These are phyloP conservation scores for Bibio marci DNA, from an alignment of 2,888 invertebrate genomes.

Conservation along the genomic window DNA sequence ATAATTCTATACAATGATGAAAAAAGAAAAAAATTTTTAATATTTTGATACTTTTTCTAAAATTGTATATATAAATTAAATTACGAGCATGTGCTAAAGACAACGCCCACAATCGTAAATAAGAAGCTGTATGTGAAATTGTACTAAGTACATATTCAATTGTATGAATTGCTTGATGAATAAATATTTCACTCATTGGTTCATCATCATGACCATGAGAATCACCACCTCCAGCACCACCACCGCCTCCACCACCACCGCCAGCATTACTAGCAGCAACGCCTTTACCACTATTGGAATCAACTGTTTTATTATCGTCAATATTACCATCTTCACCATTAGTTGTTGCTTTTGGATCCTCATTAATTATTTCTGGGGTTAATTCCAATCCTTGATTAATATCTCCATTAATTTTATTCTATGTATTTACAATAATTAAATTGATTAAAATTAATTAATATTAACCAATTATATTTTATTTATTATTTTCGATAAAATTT, in stretches of 20 bases:
- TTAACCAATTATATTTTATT: neutral
- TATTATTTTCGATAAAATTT: no score
- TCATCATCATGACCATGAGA: conserved; percentile 36
- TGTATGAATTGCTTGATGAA: conserved; percentile 90
- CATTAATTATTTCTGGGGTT: conserved; percentile 27
- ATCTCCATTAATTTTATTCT: conserved; percentile 36
- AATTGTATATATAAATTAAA: neutral
- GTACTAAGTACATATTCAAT: conserved; percentile 94
- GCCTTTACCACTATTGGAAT: conserved; percentile 20
- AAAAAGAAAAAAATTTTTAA: neutral
- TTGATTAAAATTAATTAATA: neutral
- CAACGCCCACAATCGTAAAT: conserved; percentile 89
- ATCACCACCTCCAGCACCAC: conserved; percentile 10
- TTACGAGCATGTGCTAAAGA: conserved; percentile 89
- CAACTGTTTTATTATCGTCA: no score
- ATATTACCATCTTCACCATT: no score
- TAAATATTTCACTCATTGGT: conserved; percentile 73
- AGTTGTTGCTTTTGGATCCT: conserved; percentile 6
- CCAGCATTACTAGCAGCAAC: conserved; percentile 24
- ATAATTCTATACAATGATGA: conserved; percentile 51
- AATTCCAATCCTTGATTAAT: conserved; percentile 50
- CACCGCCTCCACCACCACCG: conserved; percentile 7
- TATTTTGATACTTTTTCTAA: conserved; percentile 13
- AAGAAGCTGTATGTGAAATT: conserved; percentile 92
- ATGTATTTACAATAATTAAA: conserved; percentile 5